Base-by-base conservation (phyloP, 2,888 invertebrate genomes). In the Horisme vitalbata region DNA sequence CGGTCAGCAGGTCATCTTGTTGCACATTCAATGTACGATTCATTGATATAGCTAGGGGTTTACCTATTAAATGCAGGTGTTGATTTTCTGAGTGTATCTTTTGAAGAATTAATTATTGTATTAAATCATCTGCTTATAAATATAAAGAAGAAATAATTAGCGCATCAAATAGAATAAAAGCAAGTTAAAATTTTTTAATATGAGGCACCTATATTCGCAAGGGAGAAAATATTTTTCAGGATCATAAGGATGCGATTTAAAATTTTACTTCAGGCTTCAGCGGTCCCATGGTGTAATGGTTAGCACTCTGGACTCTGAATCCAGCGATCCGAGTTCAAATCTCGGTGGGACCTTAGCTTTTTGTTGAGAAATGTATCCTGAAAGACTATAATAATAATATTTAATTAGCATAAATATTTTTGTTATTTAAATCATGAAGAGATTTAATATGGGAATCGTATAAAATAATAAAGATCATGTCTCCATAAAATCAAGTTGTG, bases 281-380 rank as follows among this genome's bases (percentile, higher is more conserved):
- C 57, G 93, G 93, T 92, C 88, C 92, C 92, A 92, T 93, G 93
- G 93, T 93, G 92, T 93, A 93, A 93, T 91, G 93, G 93, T 93
- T 92, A 93, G 93, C 93, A 93, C 93, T 93, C 92, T 93, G 93
- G 93, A 93, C 93, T 93, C 91, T 93, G 93, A 93, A 93, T 93
- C 93, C 93, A 93, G 92, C 93, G 93, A 93, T 93, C 93, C 93
- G 93, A 93, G 93, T 93, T 93, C 93, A 93, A 93, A 92, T 93
- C 93, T 93, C 93, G 93, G 93, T 93, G 93, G 93, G 89, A 93
- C 93, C 93, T n/a, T 86, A 68, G 13, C 31, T 64, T 65, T 65
- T 67, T 66, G 48, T 7, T 7, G 1, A n/a, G n/a, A n/a, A n/a
- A n/a, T n/a, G n/a, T n/a, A n/a, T n/a, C n/a, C n/a, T n/a, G n/a